Conservation (phyloP, 2,888 invertebrate species). For the Zhengitettix transpicula region DNA sequence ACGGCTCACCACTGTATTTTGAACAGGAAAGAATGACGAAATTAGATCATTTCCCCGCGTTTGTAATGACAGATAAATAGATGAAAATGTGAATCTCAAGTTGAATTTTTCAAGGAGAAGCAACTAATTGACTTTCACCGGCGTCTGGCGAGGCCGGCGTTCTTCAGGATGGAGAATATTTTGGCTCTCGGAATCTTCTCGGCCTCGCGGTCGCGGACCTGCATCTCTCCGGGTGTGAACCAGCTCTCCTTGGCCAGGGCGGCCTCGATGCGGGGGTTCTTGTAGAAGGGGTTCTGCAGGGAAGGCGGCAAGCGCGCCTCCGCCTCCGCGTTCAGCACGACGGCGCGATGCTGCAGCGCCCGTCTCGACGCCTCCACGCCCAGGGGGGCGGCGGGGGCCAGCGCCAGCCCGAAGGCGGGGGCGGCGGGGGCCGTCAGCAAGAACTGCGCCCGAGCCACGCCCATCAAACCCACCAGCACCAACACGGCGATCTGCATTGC, state of each 20-base stretch:
- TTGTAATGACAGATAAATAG: no score
- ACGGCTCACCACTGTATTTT: no score
- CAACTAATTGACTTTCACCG: background rate
- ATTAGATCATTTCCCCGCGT: no score
- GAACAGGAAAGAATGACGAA: no score
- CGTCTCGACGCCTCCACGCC: background rate
- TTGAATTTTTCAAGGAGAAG: no score
- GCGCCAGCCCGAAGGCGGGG: background rate
- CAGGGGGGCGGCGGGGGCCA: background rate
- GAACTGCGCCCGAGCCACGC: background rate
- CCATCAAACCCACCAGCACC: background rate
- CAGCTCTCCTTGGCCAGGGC: slow-evolving; percentile 63
- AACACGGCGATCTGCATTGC: background rate
- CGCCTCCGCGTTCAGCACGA: slow-evolving; percentile 49
- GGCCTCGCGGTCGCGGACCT: slow-evolving; percentile 59
- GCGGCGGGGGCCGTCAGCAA: background rate
- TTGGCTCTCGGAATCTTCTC: slow-evolving; percentile 63
- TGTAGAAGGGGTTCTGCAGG: slow-evolving; percentile 54
- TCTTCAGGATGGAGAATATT: slow-evolving; percentile 56
- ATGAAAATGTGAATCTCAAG: no score
- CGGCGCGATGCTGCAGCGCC: slow-evolving; percentile 46
- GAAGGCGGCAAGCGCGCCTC: slow-evolving; percentile 57
- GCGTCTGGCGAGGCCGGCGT: slow-evolving; percentile 42
- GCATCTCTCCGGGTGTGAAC: slow-evolving; percentile 60
- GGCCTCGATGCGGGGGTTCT: slow-evolving; percentile 54